These are phyloP conservation scores for Athalia cordata DNA, from an alignment of 2,888 invertebrate genomes.

Conservation along the genomic window DNA sequence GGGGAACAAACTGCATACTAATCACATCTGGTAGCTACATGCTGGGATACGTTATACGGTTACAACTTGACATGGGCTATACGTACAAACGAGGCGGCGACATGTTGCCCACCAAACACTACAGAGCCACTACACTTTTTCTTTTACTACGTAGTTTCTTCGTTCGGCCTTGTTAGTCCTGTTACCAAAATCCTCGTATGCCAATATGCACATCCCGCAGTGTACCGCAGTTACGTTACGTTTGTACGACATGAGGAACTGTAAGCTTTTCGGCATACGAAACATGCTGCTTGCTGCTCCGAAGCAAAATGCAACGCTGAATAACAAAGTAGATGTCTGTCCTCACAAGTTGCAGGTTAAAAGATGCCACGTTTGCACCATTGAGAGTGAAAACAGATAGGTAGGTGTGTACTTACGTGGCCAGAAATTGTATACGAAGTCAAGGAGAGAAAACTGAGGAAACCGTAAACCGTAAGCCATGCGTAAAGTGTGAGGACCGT, in stretches of 20 bases:
- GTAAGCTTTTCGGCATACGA: not conserved
- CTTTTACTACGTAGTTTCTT: too few species aligned
- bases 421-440: too few species aligned
- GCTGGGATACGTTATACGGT: slow-evolving; percentile 46
- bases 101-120: not conserved
- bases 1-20: slow-evolving; percentile 69
- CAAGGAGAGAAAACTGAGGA: too few species aligned
- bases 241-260: not conserved
- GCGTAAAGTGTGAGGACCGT: too few species aligned
- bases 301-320: slow-evolving; percentile 18
- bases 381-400: too few species aligned
- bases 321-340: not conserved
- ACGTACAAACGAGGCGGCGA: not conserved
- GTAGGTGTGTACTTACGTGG: too few species aligned
- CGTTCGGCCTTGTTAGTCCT: too few species aligned
- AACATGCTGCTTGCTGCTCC: not conserved
- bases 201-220: too few species aligned
- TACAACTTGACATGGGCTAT: slow-evolving; percentile 17
- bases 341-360: not conserved
- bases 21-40: slow-evolving; percentile 59
- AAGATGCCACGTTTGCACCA: too few species aligned
- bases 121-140: too few species aligned
- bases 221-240: not conserved
- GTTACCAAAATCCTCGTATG: too few species aligned
- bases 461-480: too few species aligned